Base-by-base conservation (phyloP, 2,888 invertebrate species). In the Electrophaes corylata region DNA sequence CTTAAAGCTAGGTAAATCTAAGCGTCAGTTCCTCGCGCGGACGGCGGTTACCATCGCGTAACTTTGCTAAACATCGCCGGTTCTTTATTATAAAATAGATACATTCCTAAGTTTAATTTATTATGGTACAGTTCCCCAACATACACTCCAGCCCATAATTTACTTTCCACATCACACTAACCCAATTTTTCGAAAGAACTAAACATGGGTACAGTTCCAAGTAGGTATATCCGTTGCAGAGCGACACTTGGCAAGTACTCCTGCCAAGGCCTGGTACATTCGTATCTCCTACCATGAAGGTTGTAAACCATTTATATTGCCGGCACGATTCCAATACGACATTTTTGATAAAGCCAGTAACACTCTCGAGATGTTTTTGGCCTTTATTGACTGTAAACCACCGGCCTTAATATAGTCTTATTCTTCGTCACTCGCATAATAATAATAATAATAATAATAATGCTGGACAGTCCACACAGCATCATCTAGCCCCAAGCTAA, bases 241-340 rank as follows among this genome's bases (percentile, higher is more conserved):
- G 75, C 73, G 79, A 46, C 60, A 75, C 77, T 79, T 86, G 88
- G 87, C 88, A 89, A 88, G 82, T 75, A 55, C 52, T 57, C 70
- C 71, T 86, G 88, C 86, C 88, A 88, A 86, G 79, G 78, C 75
- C 76, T 73, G 73, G 78, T 72, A 78, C 57, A 61, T 51, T 55
- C 50, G 57, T 62, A 56, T 59, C 58, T 80, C 79, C 75, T 82
- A 78, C 78, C 72, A 57, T 60, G 57, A 51, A 60, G 60, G 47
- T 60, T 43, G 41, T 51, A 51, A 51, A 50, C 8, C 53, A 41
- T 51, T 59, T 56, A 43, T 51, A 64, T 61, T 48, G 51, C 48
- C 55, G 49, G 35, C 19, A 50, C 54, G 53, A 61, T 47, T 37
- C 18, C 19, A 18, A 35, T 19, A 23, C 52, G 52, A 54, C 12